These are phyloP conservation scores for Pungitius pungitius DNA, from an alignment of 2,113 vertebrate species.

Conservation along the genomic window DNA sequence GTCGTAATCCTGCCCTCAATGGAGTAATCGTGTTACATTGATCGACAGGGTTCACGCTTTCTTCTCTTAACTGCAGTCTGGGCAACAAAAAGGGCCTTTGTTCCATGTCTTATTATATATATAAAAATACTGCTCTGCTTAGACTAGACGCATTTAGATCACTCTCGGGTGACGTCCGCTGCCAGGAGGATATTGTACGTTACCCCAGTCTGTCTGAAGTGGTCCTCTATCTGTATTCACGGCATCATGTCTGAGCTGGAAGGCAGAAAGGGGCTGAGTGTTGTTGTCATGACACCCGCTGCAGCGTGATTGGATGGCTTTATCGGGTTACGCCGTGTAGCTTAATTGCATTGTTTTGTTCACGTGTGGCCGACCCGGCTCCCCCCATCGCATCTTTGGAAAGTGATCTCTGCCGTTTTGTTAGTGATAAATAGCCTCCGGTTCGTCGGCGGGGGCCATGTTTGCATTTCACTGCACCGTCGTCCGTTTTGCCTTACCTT, in stretches of 20 bases:
- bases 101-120: conserved; percentile 6
- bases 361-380: conserved; percentile 23
- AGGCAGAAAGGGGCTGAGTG: conserved; percentile 19
- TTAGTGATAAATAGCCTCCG: conserved; percentile 1
- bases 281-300: conserved; percentile 73
- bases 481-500: background rate
- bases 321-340: conserved; percentile 60
- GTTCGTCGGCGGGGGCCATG: background rate
- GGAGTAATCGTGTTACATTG: background rate
- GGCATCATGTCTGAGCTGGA: conserved; percentile 24
- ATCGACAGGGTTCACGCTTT: background rate
- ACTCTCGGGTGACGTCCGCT: conserved; percentile 12
- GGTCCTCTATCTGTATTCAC: conserved; percentile 52
- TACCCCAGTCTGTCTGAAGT: conserved; percentile 29
- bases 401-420: background rate
- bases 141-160: conserved; percentile 21
- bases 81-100: background rate
- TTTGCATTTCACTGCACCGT: conserved; percentile 10
- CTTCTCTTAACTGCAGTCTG: background rate
- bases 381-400: background rate
- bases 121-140: background rate
- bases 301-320: conserved; percentile 59
- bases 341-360: conserved; percentile 63
- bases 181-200: conserved; percentile 39
- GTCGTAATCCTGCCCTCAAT: background rate